Evolutionary conservation across 2,888 invertebrate genomes (phyloP), one percentile per base, ranked within the genome.

Genomic region (Mellilla xanthometata): DNA sequence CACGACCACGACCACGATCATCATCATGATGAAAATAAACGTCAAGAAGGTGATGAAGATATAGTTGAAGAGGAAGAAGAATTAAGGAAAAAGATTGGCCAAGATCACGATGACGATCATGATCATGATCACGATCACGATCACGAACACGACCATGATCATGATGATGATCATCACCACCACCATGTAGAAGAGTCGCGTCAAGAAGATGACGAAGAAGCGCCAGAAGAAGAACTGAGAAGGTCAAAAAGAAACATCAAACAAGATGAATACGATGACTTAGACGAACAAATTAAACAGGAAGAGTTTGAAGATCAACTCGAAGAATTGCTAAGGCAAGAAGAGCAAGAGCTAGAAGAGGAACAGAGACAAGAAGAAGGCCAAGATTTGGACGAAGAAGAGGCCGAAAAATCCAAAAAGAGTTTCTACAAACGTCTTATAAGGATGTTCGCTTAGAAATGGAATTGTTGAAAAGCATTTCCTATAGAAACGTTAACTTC

Each of bases 371-470:
- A 48, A 39, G 41, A 47, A 8, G 46, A 52, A 19, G 22, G 38
- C 3, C 40, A 46, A 12, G 41, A 49, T 11, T 10, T 27, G 9
- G 54, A 56, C 8, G 49, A 49, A 34, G 53, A 58, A 48, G 52
- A 53, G 38, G 45, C 54, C 11, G 59, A 56, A 4, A 55, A 56
- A 24, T 41, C 53, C 1, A 52, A 56, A 43, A 55, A 54, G 36
- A 62, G 49, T 12, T 71, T 81, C 47, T 76, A 80, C 53, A 70
- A 58, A 42, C 68, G 65, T 45, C 53, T 83, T 23, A 66, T 76
- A 32, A 70, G 68, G 57, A 54, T 65, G 47, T 64, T 68, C 27
- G 68, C 66, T 45, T 82, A 62, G 57, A 53, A 74, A 73, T 28
- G 23, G 10, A 34, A 39, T 31, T 10, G 29, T 40, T 48, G 68